Evolutionary conservation across 2,113 vertebrate genomes (phyloP).

Genomic region (Forbesichthys papilliferus): DNA sequence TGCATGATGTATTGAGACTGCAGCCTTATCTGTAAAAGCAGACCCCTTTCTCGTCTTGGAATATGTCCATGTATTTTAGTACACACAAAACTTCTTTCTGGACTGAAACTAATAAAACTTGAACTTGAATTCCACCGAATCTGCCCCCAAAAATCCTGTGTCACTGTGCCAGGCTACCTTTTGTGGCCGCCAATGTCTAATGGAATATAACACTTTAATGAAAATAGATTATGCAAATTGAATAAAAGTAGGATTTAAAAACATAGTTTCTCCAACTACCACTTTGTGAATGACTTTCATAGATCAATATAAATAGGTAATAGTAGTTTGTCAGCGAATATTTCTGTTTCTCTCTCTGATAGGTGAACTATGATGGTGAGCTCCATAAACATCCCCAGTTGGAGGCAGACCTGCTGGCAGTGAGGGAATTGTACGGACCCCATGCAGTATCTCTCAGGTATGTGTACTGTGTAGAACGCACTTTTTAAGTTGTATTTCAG

Average conservation of each 20-base stretch:
- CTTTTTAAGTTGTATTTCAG: too few relatives aligned
- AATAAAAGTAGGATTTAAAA: neutral
- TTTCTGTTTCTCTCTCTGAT: neutral
- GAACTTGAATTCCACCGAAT: too few relatives aligned
- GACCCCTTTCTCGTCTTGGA: too few relatives aligned
- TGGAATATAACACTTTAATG: neutral
- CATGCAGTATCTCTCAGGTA: conserved; percentile 92
- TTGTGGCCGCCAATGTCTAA: too few relatives aligned
- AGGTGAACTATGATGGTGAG: conserved; percentile 89
- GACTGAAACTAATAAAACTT: too few relatives aligned
- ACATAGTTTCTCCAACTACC: neutral
- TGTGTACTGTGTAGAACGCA: too few relatives aligned
- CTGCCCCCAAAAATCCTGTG: too few relatives aligned
- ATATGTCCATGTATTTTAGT: too few relatives aligned
- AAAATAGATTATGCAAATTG: neutral
- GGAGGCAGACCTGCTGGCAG: conserved; percentile 85
- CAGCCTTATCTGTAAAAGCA: too few relatives aligned
- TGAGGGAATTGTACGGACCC: conserved; percentile 86
- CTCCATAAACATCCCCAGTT: conserved; percentile 88
- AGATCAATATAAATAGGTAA: neutral
- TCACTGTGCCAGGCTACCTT: too few relatives aligned
- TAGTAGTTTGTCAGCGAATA: neutral
- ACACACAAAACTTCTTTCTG: too few relatives aligned
- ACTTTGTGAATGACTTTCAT: neutral
- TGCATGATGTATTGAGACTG: too few relatives aligned